Base-by-base conservation (phyloP, 2,888 invertebrate species). In the Kryphioiulus occultus region DNA sequence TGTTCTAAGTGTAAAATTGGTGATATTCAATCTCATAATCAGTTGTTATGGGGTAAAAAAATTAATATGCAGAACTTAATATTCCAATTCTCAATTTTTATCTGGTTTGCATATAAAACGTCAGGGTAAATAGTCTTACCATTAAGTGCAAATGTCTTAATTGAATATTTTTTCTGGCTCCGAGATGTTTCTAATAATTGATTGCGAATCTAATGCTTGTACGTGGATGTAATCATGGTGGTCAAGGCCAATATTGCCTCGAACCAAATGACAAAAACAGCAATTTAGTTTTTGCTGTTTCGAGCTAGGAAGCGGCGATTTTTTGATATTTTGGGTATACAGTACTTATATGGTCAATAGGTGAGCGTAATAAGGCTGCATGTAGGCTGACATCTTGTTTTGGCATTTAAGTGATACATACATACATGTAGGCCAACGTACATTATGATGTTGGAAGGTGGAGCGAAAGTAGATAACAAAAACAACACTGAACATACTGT, bases 391-490 rank as follows among this genome's bases (percentile, higher is more conserved):
- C 68, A 30, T 15, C 78, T 26, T 26, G 78, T 0, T 30, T 30
- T 78, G 30, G 26, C 78, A 78, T 78, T 78, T 78, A 78, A 78
- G 30, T 78, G 78, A 78, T 30, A 78, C 30, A 26, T 78, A 78
- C n/a, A 53, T 35, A 35, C 35, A 9, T 78, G 15, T 78, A 78
- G 78, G 26, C 17, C 30, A 12, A 12, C 22, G 78, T 78, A 22
- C 78, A 78, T 78, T 78, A 30, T 30, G 78, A 78, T 78, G 30
- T 78, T 78, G 15, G 78, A 15, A 78, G 30, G 30, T 30, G 78
- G 78, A 78, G 30, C 30, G 78, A 30, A 68, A 78, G 15, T 30
- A 78, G 78, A 78, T 78, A 78, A 30, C 30, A 78, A 78, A 78
- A 78, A 78, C 78, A 78, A 78, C 78, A 15, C 30, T 30, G 68